A percentile compares a stretch with the other conserved stretches of the same genome.
phyloP scores from a whole-genome alignment of 2,888 invertebrate species.

The Geotrupes spiniger region DNA sequence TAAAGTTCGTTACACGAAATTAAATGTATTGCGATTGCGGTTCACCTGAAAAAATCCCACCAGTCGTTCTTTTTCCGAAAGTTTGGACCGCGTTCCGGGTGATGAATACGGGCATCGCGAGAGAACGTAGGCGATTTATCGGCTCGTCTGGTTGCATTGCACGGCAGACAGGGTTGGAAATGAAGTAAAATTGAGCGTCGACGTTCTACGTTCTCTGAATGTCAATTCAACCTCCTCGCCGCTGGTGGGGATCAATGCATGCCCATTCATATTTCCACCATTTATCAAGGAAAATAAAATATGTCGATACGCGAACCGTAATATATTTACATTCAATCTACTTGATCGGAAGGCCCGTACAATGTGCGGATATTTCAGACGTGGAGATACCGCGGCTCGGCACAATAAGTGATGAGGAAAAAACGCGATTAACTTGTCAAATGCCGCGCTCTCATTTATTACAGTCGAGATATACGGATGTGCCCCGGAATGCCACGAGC shows the following conservation, averaged over 20 bases:
- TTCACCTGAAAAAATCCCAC: too few relatives aligned
- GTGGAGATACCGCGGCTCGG: too few relatives aligned
- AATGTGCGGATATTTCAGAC: not conserved
- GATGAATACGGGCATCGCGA: conserved; percentile 28
- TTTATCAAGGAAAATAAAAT: conserved; percentile 25
- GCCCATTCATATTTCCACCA: conserved; percentile 27
- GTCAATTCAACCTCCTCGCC: conserved; percentile 20
- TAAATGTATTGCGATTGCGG: too few relatives aligned
- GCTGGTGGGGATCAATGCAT: not conserved
- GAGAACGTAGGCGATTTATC: conserved; percentile 32
- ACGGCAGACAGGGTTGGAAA: conserved; percentile 13
- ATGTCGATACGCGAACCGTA: conserved; percentile 28
- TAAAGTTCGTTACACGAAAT: too few relatives aligned
- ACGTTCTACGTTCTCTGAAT: conserved; percentile 26
- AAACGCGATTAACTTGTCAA: conserved; percentile 37
- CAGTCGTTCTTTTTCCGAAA: not conserved
- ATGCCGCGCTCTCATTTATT: conserved; percentile 35
- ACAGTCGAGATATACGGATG: conserved; percentile 29
- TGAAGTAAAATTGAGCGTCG: conserved; percentile 29
- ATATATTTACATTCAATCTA: conserved; percentile 22
- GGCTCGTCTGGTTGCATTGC: conserved; percentile 25
- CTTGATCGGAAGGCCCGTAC: not conserved
- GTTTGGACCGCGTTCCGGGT: conserved; percentile 15
- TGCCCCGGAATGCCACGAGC: conserved; percentile 17
- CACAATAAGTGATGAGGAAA: conserved; percentile 17